phyloP scores from a whole-genome alignment of 2,888 invertebrate species.

The Noctuana brunneofusca region DNA sequence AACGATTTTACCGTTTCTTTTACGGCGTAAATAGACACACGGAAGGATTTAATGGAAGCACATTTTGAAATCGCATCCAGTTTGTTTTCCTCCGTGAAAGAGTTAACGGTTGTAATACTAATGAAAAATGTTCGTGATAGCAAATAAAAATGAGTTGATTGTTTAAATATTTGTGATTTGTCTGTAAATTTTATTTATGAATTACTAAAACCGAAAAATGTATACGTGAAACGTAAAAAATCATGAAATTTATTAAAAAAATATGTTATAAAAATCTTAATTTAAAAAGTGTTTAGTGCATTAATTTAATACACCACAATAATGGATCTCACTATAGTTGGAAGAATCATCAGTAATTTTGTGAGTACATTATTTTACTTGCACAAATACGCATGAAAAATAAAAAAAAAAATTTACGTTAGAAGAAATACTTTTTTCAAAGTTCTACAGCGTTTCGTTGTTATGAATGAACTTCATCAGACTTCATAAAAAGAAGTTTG shows the following conservation, averaged over 20 bases:
- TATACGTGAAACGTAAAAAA: not conserved
- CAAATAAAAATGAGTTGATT: too few species aligned
- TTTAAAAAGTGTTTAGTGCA: not conserved
- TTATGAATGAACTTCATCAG: too few species aligned
- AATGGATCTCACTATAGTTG: slow-evolving; percentile 72
- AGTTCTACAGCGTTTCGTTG: too few species aligned
- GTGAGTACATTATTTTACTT: slow-evolving; percentile 56
- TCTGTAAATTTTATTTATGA: not conserved
- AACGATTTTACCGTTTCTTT: slow-evolving; percentile 44
- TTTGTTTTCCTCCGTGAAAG: slow-evolving; percentile 15
- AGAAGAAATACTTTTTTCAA: too few species aligned
- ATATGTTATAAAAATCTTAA: not conserved
- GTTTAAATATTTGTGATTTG: too few species aligned
- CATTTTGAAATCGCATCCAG: slow-evolving; percentile 13
- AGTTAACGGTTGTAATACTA: slow-evolving; percentile 24
- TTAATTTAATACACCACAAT: slow-evolving; percentile 31
- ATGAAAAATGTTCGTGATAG: not conserved
- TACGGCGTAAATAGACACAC: slow-evolving; percentile 33
- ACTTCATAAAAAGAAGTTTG: too few species aligned
- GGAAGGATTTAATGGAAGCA: slow-evolving; percentile 32
- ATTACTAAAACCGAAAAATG: not conserved
- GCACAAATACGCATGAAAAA: too few species aligned
- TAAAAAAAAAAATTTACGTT: too few species aligned
- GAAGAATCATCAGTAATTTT: slow-evolving; percentile 70
- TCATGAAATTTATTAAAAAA: not conserved